Evolutionary conservation across 1,140 invertebrate genomes (phyloP), one percentile per base, ranked within the genome.

Genomic region (Hyphantria cunea): DNA sequence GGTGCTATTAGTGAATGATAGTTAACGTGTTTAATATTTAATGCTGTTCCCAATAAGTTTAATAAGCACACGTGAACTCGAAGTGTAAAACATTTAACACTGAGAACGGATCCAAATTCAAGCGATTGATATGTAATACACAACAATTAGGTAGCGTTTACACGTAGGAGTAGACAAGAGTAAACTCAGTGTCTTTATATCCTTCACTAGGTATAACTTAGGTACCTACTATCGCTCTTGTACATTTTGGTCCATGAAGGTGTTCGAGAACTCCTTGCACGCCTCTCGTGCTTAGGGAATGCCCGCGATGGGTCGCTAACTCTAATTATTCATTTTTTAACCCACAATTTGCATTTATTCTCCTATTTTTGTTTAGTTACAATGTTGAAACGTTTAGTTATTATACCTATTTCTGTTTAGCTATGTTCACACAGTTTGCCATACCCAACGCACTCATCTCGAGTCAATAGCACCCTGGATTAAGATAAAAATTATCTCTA

Each of bases 121-220:
- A 74, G 67, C 75, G 34, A 68, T 65, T 86, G 83, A 84, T 86
- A 84, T 86, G 83, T 81, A 70, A 70, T 65, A 59, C 67, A 81
- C 78, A 84, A 82, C 68, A 63, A 66, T 75, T 59, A 67, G 50
- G 32, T 50, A 55, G 55, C 64, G 39, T 54, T 67, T 41, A 72
- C 56, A 63, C 45, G 51, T 42, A 56, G 44, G 55, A 66, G 45
- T 62, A 48, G 14, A 59, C 32, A 48, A 47, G 54, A 65, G 8
- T 45, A 41, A 39, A 48, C 8, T 11, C 56, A 47, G 48, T 60
- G 37, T 60, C 34, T 25, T 47, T 15, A 39, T 52, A 44, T 47
- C 42, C 13, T 63, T 45, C 58, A 56, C 51, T 64, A 64, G 51
- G 60, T 25, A 25, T 25, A 25, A 62, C 63, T 75, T 67, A 70